These are phyloP conservation scores for Ambastaia sidthimunki DNA, from an alignment of 2,797 vertebrate species.

Conservation along the genomic window DNA sequence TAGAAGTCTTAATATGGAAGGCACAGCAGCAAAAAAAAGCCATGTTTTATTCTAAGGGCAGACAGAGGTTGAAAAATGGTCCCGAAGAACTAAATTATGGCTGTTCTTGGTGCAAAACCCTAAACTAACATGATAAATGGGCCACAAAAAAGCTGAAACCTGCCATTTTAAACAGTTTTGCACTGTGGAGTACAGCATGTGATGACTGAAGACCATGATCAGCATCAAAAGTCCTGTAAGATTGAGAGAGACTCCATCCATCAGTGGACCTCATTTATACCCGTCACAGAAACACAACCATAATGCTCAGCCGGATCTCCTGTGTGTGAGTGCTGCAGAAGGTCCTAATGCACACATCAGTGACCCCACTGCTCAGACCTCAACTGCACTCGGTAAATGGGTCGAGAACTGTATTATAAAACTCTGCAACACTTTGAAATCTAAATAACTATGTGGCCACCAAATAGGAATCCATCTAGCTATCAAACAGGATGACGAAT, in stretches of 20 bases:
- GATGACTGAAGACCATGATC: conserved; percentile 8
- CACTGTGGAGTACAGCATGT: background rate
- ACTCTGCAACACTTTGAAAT: background rate
- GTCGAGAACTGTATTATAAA: background rate
- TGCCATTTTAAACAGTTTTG: background rate
- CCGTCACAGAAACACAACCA: background rate
- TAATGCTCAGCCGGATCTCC: background rate
- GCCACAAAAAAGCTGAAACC: background rate
- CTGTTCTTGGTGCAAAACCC: background rate
- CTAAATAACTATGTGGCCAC: conserved; percentile 9
- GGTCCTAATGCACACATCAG: background rate
- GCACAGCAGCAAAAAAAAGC: background rate
- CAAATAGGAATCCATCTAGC: conserved; percentile 9
- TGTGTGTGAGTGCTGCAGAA: background rate
- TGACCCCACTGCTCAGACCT: background rate
- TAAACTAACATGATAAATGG: background rate
- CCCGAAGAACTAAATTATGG: background rate
- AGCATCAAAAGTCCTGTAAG: background rate
- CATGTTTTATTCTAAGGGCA: too few species aligned
- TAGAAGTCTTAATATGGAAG: background rate
- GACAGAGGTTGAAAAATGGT: background rate
- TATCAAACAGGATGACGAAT: conserved; percentile 26
- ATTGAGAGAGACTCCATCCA: conserved; percentile 9
- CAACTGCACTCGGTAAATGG: background rate
- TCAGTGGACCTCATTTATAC: conserved; percentile 11